Conservation (phyloP, 1,140 invertebrate genomes). For the Bathynomus jamesi region DNA sequence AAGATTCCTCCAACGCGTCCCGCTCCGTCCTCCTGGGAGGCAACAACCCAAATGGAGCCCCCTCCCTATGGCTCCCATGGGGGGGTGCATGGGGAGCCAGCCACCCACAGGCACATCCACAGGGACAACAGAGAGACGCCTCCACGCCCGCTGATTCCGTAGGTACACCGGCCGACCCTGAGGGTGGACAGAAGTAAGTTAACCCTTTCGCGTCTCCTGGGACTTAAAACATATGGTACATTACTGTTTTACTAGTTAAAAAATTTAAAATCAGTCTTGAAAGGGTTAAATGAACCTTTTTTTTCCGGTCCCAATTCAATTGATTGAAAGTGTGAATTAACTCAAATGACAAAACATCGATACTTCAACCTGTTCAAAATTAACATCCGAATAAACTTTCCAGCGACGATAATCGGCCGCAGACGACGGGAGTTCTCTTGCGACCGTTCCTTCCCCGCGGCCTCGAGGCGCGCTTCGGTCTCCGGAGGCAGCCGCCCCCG, state of each 20-base stretch:
- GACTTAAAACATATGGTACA: no score
- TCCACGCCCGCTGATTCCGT: not conserved
- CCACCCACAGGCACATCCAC: not conserved
- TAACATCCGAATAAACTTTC: no score
- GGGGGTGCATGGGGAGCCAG: conserved; percentile 21
- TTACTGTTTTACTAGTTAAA: no score
- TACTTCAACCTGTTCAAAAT: no score
- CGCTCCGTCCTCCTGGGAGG: conserved; percentile 20
- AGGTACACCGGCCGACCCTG: not conserved
- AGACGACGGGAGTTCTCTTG: conserved; percentile 28
- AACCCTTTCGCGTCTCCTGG: no score
- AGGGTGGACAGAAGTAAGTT: conserved; percentile 11
- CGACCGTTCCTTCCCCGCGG: conserved; percentile 33
- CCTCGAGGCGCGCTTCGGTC: conserved; percentile 29
- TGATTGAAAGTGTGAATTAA: no score
- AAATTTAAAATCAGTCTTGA: no score
- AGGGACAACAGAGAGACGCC: conserved; percentile 3
- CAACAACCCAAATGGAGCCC: conserved; percentile 12
- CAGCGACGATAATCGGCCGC: not conserved
- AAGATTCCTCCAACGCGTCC: conserved; percentile 25
- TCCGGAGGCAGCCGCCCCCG: conserved; percentile 22
- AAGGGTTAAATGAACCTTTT: no score
- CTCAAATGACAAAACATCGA: no score
- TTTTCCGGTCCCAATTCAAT: no score
- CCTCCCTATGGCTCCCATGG: conserved; percentile 25